Evolutionary conservation across 64 coral and sea anemone genomes (phyloP).

Genomic region (Acropora tenuis): DNA sequence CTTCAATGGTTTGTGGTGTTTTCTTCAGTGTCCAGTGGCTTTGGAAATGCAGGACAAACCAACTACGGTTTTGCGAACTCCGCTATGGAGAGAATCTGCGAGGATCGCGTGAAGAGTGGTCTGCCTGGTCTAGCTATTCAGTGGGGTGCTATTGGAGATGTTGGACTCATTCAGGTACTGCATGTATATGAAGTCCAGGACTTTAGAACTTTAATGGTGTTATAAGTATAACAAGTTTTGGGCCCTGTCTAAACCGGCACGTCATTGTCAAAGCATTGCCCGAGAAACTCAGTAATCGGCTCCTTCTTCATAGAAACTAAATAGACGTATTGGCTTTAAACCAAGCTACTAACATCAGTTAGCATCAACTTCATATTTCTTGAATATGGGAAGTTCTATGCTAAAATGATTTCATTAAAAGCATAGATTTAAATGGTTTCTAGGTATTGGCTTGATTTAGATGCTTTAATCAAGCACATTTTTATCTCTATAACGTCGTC

Average conservation of each 20-base stretch:
- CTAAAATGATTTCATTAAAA: too few species aligned
- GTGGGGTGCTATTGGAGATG: slow-evolving; percentile 91
- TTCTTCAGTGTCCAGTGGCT: slow-evolving; percentile 82
- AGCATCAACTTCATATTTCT: too few species aligned
- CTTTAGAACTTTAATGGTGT: too few species aligned
- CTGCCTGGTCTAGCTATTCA: slow-evolving; percentile 80
- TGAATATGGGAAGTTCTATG: too few species aligned
- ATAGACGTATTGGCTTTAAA: too few species aligned
- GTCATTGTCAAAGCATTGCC: not conserved
- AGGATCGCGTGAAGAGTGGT: slow-evolving; percentile 59
- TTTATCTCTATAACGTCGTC: too few species aligned
- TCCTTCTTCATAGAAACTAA: not conserved
- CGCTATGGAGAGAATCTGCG: slow-evolving; percentile 87
- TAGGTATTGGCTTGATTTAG: too few species aligned
- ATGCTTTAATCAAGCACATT: too few species aligned
- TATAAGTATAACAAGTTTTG: too few species aligned
- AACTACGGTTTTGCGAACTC: slow-evolving; percentile 93
- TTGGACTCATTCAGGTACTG: slow-evolving; percentile 79
- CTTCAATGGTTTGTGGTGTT: slow-evolving; percentile 90
- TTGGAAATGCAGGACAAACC: slow-evolving; percentile 78
- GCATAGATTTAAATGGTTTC: too few species aligned
- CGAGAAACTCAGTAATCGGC: not conserved
- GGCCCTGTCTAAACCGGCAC: too few species aligned
- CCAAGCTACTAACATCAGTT: too few species aligned
- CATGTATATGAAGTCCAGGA: not conserved